Evolutionary conservation across 2,113 vertebrate genomes (phyloP), one percentile per base, ranked within the genome.

Genomic region (Eonycteris spelaea): DNA sequence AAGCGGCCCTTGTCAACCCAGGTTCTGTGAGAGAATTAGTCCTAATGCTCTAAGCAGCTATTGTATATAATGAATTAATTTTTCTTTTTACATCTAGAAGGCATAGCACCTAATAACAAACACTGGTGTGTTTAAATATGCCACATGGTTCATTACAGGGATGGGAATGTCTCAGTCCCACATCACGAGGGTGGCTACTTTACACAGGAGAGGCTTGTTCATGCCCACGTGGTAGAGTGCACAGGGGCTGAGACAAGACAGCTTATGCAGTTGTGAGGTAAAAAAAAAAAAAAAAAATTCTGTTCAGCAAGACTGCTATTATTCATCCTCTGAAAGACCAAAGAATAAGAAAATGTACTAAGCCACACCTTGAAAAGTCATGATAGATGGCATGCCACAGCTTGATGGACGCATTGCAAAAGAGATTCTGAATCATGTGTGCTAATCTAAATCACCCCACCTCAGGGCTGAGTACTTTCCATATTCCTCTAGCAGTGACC

Each of bases 321-420:
- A 92, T 51, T 90, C 90, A 74, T 48, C 68, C 84, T 86, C 79
- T 86, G 71, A 94, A 79, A 95, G 71, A 78, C 91, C 65, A 40
- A 91, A 79, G 82, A 88, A 48, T 61, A 73, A 82, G 71, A 71
- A 92, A 55, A 89, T 24, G 74, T 11, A 78, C 19, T 14, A 73
- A 67, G 75, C 90, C 96, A 95, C 71, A 95, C 92, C 96, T 92
- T 45, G 78, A 65, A 22, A 71, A 94, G 75, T n/a, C 89, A 71
- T 1, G 30, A 59, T 55, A 89, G 57, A 73, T 11, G 61, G 87
- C 94, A 89, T 40, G 96, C 80, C 55, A 5, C 18, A 67, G 95
- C 93, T 74, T 83, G 93, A 90, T 0, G 40, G 75, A 48, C 67
- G 53, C 68, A 55, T 61, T 71, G 84, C 38, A 38, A 63, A 79